Base-by-base conservation (phyloP, 2,113 vertebrate species). In the Chaetorhynchus papuensis region DNA sequence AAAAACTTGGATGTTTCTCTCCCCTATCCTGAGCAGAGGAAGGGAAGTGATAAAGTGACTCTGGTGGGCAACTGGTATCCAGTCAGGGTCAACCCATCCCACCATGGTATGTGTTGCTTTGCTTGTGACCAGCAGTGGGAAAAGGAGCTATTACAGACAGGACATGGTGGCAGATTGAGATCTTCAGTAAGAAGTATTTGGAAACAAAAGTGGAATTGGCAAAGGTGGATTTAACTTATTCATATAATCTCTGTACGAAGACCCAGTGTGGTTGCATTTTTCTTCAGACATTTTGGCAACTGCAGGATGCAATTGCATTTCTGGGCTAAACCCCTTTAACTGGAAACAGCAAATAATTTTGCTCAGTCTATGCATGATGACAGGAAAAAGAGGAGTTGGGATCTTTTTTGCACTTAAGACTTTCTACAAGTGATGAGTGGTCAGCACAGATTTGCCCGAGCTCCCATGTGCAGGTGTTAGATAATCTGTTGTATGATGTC, bases 1-100 rank as follows among this genome's bases (percentile, higher is more conserved):
- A 12, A 24, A 69, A 77, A 89, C 24, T 30, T 47, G 35, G 23
- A 4, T 76, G 54, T 64, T 90, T 82, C 16, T 81, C 14, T 56
- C 14, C 12, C 0, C 3, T 42, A 14, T 20, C 23, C 30, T 53
- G 27, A 53, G 12, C 14, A 37, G 31, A 70, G 17, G 19, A 78
- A 66, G 7, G 4, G 24, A 16, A 39, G 16, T 16, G 12, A 42
- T 12, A 27, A 30, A 69, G 16, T 0, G 0, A 5, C 23, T n/a
- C 52, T 59, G 17, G 17, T 47, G 12, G 26, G 16, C 7, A 42
- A 2, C 23, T 41, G 52, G 9, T 9, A 5, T 42, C 9, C 41
- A 65, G 45, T 5, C 15, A 76, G 13, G 31, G 21, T 35, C 21
- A 50, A 21, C 15, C 7, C 24, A 26, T 13, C 17, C 31, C 63